These are phyloP conservation scores for Pachydiplax longipennis DNA, from an alignment of 2,888 invertebrate species.

Conservation along the genomic window DNA sequence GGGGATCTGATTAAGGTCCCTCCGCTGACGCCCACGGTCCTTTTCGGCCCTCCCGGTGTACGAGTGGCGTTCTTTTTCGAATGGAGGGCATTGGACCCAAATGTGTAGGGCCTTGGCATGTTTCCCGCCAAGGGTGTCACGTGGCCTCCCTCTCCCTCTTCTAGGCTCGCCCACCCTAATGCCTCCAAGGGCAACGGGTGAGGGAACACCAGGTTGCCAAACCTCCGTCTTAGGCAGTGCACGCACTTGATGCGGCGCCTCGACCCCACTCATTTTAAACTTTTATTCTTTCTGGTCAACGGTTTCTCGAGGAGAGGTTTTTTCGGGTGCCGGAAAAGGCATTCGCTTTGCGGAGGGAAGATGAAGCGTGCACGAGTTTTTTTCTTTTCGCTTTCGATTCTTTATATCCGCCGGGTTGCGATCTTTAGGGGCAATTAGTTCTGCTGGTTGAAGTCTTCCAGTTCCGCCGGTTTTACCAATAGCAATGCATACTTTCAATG, in stretches of 20 bases:
- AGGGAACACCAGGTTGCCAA: neutral
- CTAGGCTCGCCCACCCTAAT: neutral
- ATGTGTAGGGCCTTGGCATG: neutral
- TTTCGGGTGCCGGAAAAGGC: neutral
- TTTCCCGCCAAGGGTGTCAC: constrained; percentile 1
- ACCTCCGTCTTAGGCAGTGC: neutral
- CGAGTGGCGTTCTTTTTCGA: neutral
- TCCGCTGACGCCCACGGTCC: neutral
- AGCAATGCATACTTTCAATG: no score
- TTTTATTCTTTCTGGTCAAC: neutral
- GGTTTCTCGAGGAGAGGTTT: neutral
- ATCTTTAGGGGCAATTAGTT: neutral
- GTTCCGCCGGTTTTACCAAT: neutral
- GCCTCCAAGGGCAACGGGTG: neutral
- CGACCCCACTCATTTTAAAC: neutral
- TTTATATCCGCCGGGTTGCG: neutral
- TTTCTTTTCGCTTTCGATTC: neutral
- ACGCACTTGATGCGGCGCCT: neutral
- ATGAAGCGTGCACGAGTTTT: neutral
- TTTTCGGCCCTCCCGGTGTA: neutral
- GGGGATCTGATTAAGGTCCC: neutral
- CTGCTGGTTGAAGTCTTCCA: neutral
- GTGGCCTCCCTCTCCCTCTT: neutral
- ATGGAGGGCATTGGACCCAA: neutral
- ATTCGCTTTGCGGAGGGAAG: neutral